Evolutionary conservation across 2,888 invertebrate genomes (phyloP).

Genomic region (Craniophora ligustri): DNA sequence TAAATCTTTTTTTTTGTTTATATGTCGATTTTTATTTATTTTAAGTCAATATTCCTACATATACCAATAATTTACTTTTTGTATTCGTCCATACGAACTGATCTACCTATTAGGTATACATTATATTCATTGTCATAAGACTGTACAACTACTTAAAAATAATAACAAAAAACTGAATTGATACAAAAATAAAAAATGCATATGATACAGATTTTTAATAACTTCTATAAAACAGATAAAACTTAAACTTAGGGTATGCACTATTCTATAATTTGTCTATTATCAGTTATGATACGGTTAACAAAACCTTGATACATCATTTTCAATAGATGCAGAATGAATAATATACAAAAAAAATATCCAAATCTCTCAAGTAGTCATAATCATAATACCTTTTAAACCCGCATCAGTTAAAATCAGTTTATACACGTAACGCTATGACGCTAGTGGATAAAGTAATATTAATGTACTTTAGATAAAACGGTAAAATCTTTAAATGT

Average conservation of each 20-base stretch:
- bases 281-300: conserved; percentile 32
- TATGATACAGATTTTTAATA: conserved; percentile 29
- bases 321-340: conserved; percentile 15
- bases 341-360: conserved; percentile 58
- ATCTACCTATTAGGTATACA: conserved; percentile 41
- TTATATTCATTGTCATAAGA: conserved; percentile 22
- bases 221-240: conserved; percentile 19
- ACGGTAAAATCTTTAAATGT: conserved; percentile 57
- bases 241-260: conserved; percentile 31
- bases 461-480: conserved; percentile 55
- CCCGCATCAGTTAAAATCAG: conserved; percentile 61
- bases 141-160: conserved; percentile 30
- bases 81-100: conserved; percentile 33
- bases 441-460: conserved; percentile 44
- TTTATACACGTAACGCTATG: conserved; percentile 46
- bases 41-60: conserved; percentile 16
- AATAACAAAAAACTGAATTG: conserved; percentile 25
- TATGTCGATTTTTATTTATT: conserved; percentile 15
- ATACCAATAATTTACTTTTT: conserved; percentile 16
- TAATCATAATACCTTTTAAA: conserved; percentile 59
- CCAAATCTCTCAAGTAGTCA: conserved; percentile 44
- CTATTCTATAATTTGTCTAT: conserved; percentile 27
- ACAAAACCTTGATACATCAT: conserved; percentile 11
- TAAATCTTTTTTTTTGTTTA: conserved; percentile 29
- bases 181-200: conserved; percentile 47